phyloP scores from a whole-genome alignment of 2,888 invertebrate species.

The Folsomia candida region DNA sequence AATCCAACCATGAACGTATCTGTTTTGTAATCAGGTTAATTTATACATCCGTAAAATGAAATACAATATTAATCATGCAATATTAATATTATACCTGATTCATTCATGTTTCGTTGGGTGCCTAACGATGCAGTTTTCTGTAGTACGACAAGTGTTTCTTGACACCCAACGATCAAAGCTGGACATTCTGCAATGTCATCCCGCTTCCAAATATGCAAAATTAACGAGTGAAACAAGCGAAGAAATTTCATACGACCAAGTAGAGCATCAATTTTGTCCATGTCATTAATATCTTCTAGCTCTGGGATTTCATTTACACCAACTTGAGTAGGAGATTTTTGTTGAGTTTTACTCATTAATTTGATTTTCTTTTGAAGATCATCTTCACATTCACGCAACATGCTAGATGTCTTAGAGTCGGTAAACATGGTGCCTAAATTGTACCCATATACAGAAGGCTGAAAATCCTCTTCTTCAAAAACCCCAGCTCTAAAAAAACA shows the following conservation, averaged over 20 bases:
- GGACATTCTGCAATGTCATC: slow-evolving; percentile 68
- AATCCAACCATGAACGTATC: slow-evolving; percentile 69
- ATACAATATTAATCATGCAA: not conserved
- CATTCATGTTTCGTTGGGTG: slow-evolving; percentile 62
- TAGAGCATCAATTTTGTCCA: slow-evolving; percentile 55
- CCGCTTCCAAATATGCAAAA: slow-evolving; percentile 49
- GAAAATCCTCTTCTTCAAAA: slow-evolving; percentile 95
- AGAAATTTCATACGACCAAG: slow-evolving; percentile 78
- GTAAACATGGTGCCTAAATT: slow-evolving; percentile 76
- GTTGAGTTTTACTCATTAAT: slow-evolving; percentile 32
- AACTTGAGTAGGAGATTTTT: slow-evolving; percentile 8
- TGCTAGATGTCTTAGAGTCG: slow-evolving; percentile 73
- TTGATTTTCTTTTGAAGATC: slow-evolving; percentile 72
- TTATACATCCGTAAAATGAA: slow-evolving; percentile 40
- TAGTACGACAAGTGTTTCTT: slow-evolving; percentile 77
- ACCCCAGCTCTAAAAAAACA: slow-evolving; percentile 74
- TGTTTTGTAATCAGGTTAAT: too few relatives aligned
- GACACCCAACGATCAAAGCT: slow-evolving; percentile 69
- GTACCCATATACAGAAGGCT: slow-evolving; percentile 87
- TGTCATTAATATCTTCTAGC: slow-evolving; percentile 35
- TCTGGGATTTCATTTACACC: not conserved
- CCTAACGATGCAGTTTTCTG: slow-evolving; percentile 72
- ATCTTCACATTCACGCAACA: slow-evolving; percentile 88
- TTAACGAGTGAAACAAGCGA: slow-evolving; percentile 73
- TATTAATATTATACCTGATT: slow-evolving; percentile 35